Evolutionary conservation across 2,888 invertebrate genomes (phyloP).

Genomic region (Sisyra terminalis): DNA sequence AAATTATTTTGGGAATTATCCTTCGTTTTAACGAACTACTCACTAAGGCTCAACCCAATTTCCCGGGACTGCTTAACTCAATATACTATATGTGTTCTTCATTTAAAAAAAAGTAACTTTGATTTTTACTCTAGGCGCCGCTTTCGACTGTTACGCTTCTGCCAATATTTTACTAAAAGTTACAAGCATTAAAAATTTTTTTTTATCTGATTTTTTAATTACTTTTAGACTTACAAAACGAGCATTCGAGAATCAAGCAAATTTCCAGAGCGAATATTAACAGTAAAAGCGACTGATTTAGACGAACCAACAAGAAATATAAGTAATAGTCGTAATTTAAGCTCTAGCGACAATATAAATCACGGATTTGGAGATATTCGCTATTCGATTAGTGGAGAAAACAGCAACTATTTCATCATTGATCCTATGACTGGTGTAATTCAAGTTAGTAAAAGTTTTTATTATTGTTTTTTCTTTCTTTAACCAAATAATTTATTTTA

Average conservation of each 20-base stretch:
- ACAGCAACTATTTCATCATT: constrained; percentile 54
- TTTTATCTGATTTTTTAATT: constrained; percentile 8
- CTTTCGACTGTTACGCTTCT: no score
- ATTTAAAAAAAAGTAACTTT: no score
- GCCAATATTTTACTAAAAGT: constrained; percentile 1
- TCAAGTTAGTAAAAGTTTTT: constrained; percentile 34
- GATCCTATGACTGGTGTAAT: constrained; percentile 52
- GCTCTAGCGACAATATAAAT: constrained; percentile 13
- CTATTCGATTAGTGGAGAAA: constrained; percentile 57
- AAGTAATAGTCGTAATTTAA: constrained; percentile 32
- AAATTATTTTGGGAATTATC: no score
- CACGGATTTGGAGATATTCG: constrained; percentile 51
- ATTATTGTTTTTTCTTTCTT: background rate
- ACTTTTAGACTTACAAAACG: constrained; percentile 43
- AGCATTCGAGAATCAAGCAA: constrained; percentile 52
- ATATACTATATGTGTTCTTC: no score
- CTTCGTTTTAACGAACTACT: no score
- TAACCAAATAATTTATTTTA: constrained; percentile 14
- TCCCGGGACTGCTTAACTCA: no score
- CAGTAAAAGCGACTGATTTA: constrained; percentile 52
- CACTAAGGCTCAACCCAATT: no score
- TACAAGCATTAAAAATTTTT: constrained; percentile 1
- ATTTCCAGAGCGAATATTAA: constrained; percentile 46
- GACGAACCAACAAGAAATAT: constrained; percentile 36
- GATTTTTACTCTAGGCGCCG: no score